Base-by-base conservation (phyloP, 35 echinoderm and acorn worm species). In the Holothuria glaberrima region DNA sequence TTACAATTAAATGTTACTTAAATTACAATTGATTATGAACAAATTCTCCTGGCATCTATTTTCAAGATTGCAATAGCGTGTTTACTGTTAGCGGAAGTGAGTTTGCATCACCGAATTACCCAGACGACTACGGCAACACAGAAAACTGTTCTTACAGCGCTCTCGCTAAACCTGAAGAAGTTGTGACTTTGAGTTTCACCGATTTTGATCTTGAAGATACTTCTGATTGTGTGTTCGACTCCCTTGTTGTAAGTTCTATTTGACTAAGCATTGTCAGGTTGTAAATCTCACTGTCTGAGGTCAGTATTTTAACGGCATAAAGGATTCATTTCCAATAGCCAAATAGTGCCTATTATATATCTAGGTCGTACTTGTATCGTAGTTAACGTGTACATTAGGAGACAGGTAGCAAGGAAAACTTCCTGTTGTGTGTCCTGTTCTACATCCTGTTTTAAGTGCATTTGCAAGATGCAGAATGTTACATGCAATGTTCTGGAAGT, bases 51-150 rank as follows among this genome's bases (percentile, higher is more conserved):
- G 30, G 18, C 44, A n/a, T 75, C 1, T 75, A 6, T 41, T 34
- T 21, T 19, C 44, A 34, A 75, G 71, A 75, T 75, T 75, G 71
- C 9, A 75, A 75, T 41, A 22, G 44, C 20, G 34, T 75, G 17
- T 75, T 75, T 29, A 75, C 71, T 21, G 71, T 4, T 10, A 75
- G 71, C 31, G 71, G 71, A 75, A 75, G 71, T 41, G 30, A 34
- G 71, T 75, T 75, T 75, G 29, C 71, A 19, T 82, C 79, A 24
- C 79, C 79, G 29, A 60, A 82, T 58, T 82, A 82, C 48, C 79
- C 79, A 14, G 79, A 82, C 24, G 79, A 82, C 44, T 82, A 82
- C 30, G 79, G 24, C n/a, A 50, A 58, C 26, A 27, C 18, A 29
- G 48, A 38, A 56, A 82, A 58, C 1, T 82, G 79, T 50, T 56